Evolutionary conservation across 2,113 vertebrate genomes (phyloP).

Genomic region (Bothrops jararaca): DNA sequence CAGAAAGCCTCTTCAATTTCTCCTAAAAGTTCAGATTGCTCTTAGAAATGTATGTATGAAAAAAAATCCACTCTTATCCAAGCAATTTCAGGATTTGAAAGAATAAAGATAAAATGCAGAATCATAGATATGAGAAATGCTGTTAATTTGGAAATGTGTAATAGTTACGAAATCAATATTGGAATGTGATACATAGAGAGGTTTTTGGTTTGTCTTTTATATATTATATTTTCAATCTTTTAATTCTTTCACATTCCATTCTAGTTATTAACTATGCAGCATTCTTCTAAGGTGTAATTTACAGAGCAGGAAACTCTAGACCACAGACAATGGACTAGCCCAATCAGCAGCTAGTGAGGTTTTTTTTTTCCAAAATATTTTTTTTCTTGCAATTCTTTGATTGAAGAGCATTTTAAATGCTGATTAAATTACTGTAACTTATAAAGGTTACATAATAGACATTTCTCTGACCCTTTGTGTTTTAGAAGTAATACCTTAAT

Average conservation of each 20-base stretch:
- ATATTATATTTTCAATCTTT: constrained; percentile 61
- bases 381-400: constrained; percentile 54
- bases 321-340: constrained; percentile 55
- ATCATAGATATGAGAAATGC: constrained; percentile 77
- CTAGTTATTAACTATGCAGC: constrained; percentile 65
- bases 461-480: constrained; percentile 45
- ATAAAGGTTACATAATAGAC: constrained; percentile 48
- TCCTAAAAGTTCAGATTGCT: constrained; percentile 87
- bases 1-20: constrained; percentile 99
- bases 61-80: constrained; percentile 76
- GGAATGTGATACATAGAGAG: constrained; percentile 57
- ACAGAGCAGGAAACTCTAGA: constrained; percentile 61
- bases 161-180: constrained; percentile 63
- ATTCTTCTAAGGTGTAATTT: constrained; percentile 68
- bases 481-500: constrained; percentile 13
- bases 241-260: constrained; percentile 72
- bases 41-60: constrained; percentile 77
- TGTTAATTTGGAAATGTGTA: constrained; percentile 70
- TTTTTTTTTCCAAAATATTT: constrained; percentile 43
- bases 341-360: constrained; percentile 53
- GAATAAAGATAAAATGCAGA: constrained; percentile 93
- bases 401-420: constrained; percentile 61
- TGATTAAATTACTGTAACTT: constrained; percentile 62
- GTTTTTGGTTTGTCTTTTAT: neutral
- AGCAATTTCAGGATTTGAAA: constrained; percentile 97